Percentiles rank a stretch among this genome's conserved stretches.
Conservation (phyloP, 2,888 invertebrate genomes). For the Agriotes lineatus region DNA sequence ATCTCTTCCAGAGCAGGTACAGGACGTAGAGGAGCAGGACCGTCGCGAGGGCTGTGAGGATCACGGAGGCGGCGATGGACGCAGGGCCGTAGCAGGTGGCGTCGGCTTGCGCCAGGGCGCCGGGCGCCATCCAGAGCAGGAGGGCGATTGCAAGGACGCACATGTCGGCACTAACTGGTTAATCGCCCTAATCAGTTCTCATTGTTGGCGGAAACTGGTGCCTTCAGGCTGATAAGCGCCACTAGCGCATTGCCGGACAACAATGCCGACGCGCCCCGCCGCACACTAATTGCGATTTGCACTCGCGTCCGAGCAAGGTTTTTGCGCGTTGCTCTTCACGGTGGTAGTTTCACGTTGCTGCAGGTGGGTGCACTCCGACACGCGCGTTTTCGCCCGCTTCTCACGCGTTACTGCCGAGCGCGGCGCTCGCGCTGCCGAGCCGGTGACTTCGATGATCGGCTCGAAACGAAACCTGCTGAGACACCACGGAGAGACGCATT, state of each 20-base stretch:
- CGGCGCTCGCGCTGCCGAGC: conserved; percentile 2
- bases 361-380: conserved; percentile 7
- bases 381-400: background rate
- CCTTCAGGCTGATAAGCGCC: background rate
- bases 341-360: conserved; percentile 7
- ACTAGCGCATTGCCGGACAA: conserved; percentile 2
- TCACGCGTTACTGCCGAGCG: background rate
- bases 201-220: background rate
- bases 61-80: conserved; percentile 78
- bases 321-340: conserved; percentile 25
- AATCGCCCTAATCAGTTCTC: background rate
- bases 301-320: background rate
- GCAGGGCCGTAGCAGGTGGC: conserved; percentile 75
- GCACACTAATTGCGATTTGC: background rate
- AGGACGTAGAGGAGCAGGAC: conserved; percentile 71
- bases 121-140: background rate
- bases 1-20: conserved; percentile 55
- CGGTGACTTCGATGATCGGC: conserved; percentile 33
- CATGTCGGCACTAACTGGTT: background rate
- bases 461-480: conserved; percentile 30
- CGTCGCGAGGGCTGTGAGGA: conserved; percentile 78
- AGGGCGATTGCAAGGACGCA: background rate
- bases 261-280: background rate
- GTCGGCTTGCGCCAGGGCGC: conserved; percentile 36
- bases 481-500: conserved; percentile 7